Evolutionary conservation across 2,797 vertebrate species (phyloP).

Genomic region (Lemur catta): DNA sequence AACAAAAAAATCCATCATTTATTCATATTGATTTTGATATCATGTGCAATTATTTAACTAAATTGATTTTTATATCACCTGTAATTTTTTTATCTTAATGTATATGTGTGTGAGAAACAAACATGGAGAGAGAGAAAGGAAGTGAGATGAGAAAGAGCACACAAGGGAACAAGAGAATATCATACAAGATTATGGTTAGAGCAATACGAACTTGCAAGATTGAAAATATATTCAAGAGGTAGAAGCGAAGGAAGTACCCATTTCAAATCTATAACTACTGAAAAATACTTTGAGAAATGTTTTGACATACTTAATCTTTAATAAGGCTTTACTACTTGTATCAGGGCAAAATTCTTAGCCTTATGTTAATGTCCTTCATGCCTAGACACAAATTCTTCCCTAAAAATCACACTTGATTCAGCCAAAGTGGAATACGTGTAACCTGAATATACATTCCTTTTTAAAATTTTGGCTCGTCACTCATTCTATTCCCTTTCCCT

Average conservation of each 20-base stretch:
- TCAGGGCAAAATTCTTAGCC: not conserved
- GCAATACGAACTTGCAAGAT: not conserved
- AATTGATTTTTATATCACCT: constrained; percentile 13
- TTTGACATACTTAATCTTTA: not conserved
- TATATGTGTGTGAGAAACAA: not conserved
- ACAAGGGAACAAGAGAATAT: not conserved
- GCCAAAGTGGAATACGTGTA: not conserved
- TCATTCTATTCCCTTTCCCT: not conserved
- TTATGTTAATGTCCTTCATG: not conserved
- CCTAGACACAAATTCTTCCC: not conserved
- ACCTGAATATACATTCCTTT: not conserved
- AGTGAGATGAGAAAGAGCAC: not conserved
- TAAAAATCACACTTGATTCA: not conserved
- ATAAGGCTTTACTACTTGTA: not conserved
- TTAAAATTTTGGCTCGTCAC: not conserved
- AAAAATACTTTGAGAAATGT: not conserved
- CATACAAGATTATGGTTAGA: not conserved
- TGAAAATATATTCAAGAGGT: not conserved
- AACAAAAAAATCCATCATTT: constrained; percentile 50
- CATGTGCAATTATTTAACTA: constrained; percentile 41
- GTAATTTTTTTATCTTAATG: constrained; percentile 17
- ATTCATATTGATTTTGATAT: constrained; percentile 51
- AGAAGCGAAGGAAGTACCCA: not conserved
- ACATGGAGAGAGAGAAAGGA: not conserved
- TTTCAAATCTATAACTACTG: not conserved